A percentile compares a stretch with the other conserved stretches of the same genome.
Conservation (phyloP, 2,797 vertebrate species). For the Aratinga solstitialis region DNA sequence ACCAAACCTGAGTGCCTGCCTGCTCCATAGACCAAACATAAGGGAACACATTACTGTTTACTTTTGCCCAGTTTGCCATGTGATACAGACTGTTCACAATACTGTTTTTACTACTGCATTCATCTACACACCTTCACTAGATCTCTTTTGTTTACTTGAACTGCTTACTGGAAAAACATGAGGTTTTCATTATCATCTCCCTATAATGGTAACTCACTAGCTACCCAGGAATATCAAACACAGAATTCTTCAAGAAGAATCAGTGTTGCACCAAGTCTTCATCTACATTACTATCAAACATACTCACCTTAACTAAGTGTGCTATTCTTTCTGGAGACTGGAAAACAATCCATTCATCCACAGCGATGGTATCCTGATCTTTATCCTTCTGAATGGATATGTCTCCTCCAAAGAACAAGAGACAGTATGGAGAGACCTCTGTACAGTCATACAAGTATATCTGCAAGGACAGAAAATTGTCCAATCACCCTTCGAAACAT, state of each 20-base stretch:
- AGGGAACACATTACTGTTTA: background rate
- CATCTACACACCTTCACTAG: background rate
- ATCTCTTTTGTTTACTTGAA: background rate
- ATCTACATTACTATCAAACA: background rate
- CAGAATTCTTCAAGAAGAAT: background rate
- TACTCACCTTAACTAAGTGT: constrained; percentile 91
- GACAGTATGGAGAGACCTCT: constrained; percentile 94
- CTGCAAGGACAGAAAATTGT: constrained; percentile 70
- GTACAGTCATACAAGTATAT: constrained; percentile 98
- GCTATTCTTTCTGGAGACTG: constrained; percentile 93
- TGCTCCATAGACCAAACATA: background rate
- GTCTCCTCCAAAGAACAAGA: constrained; percentile 96
- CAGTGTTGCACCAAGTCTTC: background rate
- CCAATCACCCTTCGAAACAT: background rate
- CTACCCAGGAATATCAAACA: background rate
- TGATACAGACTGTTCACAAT: background rate
- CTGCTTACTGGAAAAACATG: background rate
- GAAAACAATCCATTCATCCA: constrained; percentile 97
- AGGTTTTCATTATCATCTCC: background rate
- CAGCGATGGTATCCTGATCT: constrained; percentile 93
- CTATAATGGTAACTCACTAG: fast-evolving
- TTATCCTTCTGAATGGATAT: constrained; percentile 95
- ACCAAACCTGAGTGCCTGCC: background rate
- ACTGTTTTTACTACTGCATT: background rate
- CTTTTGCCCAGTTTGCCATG: background rate